phyloP scores from a whole-genome alignment of 2,888 invertebrate species.

The Cremastinae sp. region DNA sequence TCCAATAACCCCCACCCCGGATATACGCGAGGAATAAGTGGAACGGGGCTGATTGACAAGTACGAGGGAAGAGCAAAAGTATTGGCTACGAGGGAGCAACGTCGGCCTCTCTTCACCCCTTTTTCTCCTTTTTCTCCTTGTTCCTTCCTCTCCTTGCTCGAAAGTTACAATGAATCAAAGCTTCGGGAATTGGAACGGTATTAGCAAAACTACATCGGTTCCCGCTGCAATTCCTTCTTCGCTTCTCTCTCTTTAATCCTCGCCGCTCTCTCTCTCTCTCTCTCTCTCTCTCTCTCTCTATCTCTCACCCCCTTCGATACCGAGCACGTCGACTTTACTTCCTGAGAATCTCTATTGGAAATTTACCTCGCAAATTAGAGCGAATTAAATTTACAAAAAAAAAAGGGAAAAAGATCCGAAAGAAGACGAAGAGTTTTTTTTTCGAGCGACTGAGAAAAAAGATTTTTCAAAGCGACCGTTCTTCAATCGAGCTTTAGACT shows the following conservation, averaged over 20 bases:
- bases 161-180: conserved; percentile 73
- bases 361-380: conserved; percentile 79
- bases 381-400: conserved; percentile 79
- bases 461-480: conserved; percentile 45
- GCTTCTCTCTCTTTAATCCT: conserved; percentile 50
- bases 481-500: no score
- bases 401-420: conserved; percentile 65
- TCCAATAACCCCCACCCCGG: conserved; percentile 16
- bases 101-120: conserved; percentile 8
- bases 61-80: conserved; percentile 24
- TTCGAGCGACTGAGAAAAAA: no score
- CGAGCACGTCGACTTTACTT: conserved; percentile 42
- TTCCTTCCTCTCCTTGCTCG: conserved; percentile 54
- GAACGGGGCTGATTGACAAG: conserved; percentile 38
- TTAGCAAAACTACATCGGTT: conserved; percentile 48
- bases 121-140: no score
- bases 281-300: conserved; percentile 21
- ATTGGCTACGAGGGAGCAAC: conserved; percentile 20
- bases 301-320: conserved; percentile 2
- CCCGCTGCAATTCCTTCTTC: conserved; percentile 59
- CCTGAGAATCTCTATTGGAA: conserved; percentile 76
- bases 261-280: conserved; percentile 3
- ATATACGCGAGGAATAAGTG: conserved; percentile 17
- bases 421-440: conserved; percentile 1
- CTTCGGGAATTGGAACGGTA: conserved; percentile 60